These are phyloP conservation scores for Irena cyanogastra DNA, from an alignment of 2,113 vertebrate species.

Conservation along the genomic window DNA sequence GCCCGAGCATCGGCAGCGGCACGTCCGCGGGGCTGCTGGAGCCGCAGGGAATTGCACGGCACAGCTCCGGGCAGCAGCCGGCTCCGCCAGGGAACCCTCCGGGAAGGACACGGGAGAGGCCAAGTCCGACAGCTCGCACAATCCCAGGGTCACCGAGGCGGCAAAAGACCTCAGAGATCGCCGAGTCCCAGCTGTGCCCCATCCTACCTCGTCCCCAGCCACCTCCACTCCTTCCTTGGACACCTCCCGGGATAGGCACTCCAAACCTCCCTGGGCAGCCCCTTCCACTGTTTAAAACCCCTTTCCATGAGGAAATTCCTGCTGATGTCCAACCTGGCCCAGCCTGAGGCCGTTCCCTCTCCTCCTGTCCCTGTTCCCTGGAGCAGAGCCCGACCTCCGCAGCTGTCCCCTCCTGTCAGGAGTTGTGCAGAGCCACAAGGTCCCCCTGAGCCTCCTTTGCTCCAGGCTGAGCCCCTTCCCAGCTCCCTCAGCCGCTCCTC, in stretches of 20 bases:
- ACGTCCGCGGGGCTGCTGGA: neutral
- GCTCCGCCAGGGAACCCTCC: no score
- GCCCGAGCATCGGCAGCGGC: neutral
- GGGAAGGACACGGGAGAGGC: neutral
- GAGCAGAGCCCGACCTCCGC: no score
- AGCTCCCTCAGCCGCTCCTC: neutral
- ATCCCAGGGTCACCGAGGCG: accelerated
- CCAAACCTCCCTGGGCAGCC: neutral
- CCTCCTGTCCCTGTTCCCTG: neutral
- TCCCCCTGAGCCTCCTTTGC: neutral
- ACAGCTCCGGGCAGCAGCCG: no score
- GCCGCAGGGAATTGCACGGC: neutral
- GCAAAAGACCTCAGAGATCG: neutral
- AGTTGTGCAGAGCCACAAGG: neutral
- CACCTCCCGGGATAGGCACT: neutral
- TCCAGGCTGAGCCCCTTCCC: neutral
- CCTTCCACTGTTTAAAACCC: accelerated
- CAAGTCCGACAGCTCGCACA: neutral
- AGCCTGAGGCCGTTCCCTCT: neutral
- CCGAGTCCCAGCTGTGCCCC: accelerated
- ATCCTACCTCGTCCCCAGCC: neutral
- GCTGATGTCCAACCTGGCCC: accelerated
- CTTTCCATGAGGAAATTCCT: neutral
- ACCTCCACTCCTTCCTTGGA: accelerated
- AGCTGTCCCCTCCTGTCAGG: neutral